phyloP scores from a whole-genome alignment of 1,140 invertebrate genomes.

The Thalassaphorura encarpata region DNA sequence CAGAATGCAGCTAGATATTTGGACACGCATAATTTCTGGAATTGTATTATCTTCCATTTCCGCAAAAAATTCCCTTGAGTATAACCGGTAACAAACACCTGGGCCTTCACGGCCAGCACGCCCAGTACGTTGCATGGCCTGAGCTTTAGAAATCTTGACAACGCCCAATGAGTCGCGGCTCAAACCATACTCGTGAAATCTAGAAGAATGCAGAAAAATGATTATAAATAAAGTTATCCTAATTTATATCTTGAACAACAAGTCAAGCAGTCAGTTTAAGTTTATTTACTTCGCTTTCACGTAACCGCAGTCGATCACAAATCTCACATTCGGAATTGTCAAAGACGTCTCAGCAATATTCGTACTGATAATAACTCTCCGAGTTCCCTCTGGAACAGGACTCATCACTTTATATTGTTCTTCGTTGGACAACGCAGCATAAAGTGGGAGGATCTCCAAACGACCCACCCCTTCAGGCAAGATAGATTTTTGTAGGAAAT shows the following conservation, averaged over 20 bases:
- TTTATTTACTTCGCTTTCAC: slow-evolving; percentile 68
- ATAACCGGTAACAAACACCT: slow-evolving; percentile 75
- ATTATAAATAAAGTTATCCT: no score
- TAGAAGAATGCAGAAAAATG: no score
- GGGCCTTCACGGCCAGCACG: slow-evolving; percentile 75
- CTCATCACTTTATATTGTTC: slow-evolving; percentile 71
- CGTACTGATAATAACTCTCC: slow-evolving; percentile 91
- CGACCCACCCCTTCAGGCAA: slow-evolving; percentile 43
- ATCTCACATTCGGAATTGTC: slow-evolving; percentile 85
- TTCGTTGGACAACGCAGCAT: slow-evolving; percentile 64
- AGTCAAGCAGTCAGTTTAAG: no score
- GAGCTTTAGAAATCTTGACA: slow-evolving; percentile 74
- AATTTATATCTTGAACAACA: no score
- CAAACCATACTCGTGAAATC: slow-evolving; percentile 33
- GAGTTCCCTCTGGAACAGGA: slow-evolving; percentile 49
- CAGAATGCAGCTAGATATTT: slow-evolving; percentile 61
- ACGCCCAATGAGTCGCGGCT: slow-evolving; percentile 78
- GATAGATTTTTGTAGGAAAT: slow-evolving; percentile 26
- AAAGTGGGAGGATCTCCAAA: slow-evolving; percentile 66
- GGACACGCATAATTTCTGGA: slow-evolving; percentile 79
- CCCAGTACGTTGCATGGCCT: slow-evolving; percentile 83
- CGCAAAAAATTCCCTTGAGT: slow-evolving; percentile 60
- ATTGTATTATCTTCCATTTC: slow-evolving; percentile 56
- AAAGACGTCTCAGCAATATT: slow-evolving; percentile 97
- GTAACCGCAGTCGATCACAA: slow-evolving; percentile 88